Evolutionary conservation across 2,888 invertebrate species (phyloP), one percentile per base, ranked within the genome.

Genomic region (Arrhopalites spinosus): DNA sequence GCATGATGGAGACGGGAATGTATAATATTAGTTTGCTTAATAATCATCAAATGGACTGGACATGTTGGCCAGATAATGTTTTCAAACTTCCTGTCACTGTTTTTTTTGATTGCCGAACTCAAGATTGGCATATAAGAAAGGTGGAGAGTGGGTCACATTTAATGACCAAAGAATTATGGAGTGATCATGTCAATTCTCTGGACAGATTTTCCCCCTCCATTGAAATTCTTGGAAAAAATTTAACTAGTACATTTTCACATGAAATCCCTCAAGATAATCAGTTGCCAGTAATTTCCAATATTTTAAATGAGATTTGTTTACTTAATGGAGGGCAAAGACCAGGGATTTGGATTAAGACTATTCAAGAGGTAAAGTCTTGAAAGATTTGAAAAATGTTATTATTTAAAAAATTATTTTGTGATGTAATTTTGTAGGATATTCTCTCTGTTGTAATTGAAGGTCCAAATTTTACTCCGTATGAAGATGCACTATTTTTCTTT

Each of bases 401-500:
- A 36, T 36, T 36, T 36, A 36, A 36, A 36, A 36, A 36, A 36
- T 7, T 36, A 11, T 7, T 36, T 36, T 36, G 5, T 36, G 5
- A 36, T 36, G 36, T 36, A 36, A 11, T 36, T 36, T 36, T 36
- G 2, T 11, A 70, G 70, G 71, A 71, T 61, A 36, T 71, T 20
- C 15, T 71, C 13, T 59, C 71, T 0, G 69, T 66, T 2, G 45
- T 43, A 2, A 74, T 74, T 11, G 61, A 74, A 45, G 74, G 74
- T 13, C 61, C 67, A 3, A 13, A 23, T n/a, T 8, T 30, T 0
- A 69, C 66, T 23, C 50, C 68, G 47, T 74, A 74, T 25, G 61
- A 74, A 69, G 74, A 74, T 47, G 17, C 25, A 2, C 27, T 74
- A 15, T 50, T 69, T 2, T 74, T 61, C 36, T 74, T 74, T 47